A percentile compares a stretch with the other conserved stretches of the same genome.
These are phyloP conservation scores for Rousettus madagascariensis DNA, from an alignment of 2,797 vertebrate species.

Conservation along the genomic window DNA sequence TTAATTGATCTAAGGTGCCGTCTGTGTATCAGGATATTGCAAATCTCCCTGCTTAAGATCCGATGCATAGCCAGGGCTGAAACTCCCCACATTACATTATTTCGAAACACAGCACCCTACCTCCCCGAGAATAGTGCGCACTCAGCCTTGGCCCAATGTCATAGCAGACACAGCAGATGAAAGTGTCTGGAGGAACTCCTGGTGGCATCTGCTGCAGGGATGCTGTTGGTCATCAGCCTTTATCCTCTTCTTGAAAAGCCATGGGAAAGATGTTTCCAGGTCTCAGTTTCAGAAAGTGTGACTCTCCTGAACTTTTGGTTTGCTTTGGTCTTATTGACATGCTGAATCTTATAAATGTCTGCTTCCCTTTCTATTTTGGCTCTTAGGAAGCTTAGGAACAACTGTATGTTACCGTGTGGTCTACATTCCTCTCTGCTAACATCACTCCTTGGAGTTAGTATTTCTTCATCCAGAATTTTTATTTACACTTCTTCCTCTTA, in stretches of 20 bases:
- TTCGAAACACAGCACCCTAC: neutral
- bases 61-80: neutral
- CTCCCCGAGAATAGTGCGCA: neutral
- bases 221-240: neutral
- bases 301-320: constrained; percentile 46
- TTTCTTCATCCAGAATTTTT: neutral
- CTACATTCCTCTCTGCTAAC: neutral
- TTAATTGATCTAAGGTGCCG: neutral
- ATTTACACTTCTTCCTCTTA: neutral
- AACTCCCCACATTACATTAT: neutral
- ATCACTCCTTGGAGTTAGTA: neutral
- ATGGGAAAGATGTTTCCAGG: neutral
- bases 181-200: too few relatives aligned
- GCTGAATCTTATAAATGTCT: constrained; percentile 42
- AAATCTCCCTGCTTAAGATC: neutral
- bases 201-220: neutral
- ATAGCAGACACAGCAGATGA: neutral
- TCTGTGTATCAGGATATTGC: neutral
- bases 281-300: constrained; percentile 23
- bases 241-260: neutral
- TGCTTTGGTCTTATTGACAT: constrained; percentile 52
- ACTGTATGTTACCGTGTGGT: neutral
- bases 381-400: neutral
- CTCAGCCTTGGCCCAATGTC: neutral
- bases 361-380: constrained; percentile 30